Conservation (phyloP, 2,888 invertebrate species). For the Punctoribates punctum region DNA sequence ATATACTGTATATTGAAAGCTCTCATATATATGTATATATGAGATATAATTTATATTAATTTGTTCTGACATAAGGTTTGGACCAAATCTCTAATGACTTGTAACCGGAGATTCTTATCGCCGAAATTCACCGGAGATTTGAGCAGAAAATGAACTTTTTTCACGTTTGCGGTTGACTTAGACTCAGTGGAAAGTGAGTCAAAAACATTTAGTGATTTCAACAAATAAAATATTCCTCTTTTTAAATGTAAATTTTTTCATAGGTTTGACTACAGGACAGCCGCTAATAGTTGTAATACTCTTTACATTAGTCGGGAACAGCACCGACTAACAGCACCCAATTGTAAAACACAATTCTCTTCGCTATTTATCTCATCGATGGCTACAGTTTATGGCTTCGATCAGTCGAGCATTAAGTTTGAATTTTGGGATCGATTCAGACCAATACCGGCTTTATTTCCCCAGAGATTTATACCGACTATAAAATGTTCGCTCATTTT, state of each 20-base stretch:
- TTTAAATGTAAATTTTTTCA: conserved; percentile 35
- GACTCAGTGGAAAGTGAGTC: conserved; percentile 14
- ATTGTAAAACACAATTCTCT: conserved; percentile 19
- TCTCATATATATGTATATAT: too few relatives aligned
- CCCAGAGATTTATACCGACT: conserved; percentile 22
- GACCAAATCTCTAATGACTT: conserved; percentile 7
- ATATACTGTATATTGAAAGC: too few relatives aligned
- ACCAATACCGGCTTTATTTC: not conserved
- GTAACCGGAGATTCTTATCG: conserved; percentile 39
- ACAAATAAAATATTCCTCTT: not conserved
- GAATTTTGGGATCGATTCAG: not conserved
- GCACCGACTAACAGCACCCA: conserved; percentile 10
- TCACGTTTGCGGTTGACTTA: conserved; percentile 28
- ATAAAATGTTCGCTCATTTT: conserved; percentile 23
- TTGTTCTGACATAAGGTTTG: conserved; percentile 7
- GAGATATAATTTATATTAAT: not conserved
- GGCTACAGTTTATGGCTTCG: conserved; percentile 1
- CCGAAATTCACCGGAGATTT: conserved; percentile 19
- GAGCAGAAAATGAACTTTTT: not conserved
- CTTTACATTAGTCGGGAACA: not conserved
- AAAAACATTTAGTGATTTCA: conserved; percentile 22
- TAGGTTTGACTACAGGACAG: not conserved
- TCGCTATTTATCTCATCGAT: not conserved
- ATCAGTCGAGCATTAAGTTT: conserved; percentile 35
- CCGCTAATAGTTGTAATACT: conserved; percentile 8